phyloP scores from a whole-genome alignment of 2,888 invertebrate genomes.

The Melinopterus prodromus region DNA sequence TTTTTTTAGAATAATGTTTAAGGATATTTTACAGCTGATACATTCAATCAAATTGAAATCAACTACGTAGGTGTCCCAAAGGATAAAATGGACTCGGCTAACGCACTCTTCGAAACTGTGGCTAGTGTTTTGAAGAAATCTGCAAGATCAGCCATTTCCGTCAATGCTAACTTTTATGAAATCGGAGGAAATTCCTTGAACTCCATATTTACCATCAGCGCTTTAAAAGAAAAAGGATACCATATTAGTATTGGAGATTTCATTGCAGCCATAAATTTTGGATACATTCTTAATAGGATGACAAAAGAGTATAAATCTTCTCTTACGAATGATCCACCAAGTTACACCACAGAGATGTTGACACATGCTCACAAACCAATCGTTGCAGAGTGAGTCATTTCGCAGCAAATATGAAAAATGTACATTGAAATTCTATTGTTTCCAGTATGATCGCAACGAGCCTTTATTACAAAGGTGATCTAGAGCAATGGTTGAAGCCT shows the following conservation, averaged over 20 bases:
- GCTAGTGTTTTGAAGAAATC: slow-evolving; percentile 75
- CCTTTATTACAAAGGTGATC: slow-evolving; percentile 85
- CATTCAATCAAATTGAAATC: slow-evolving; percentile 67
- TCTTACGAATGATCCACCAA: slow-evolving; percentile 46
- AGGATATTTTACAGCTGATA: slow-evolving; percentile 58
- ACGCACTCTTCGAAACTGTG: slow-evolving; percentile 77
- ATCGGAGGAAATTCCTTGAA: slow-evolving; percentile 89
- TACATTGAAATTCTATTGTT: slow-evolving; percentile 35
- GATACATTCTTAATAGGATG: slow-evolving; percentile 73
- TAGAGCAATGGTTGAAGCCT: slow-evolving; percentile 81
- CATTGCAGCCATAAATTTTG: slow-evolving; percentile 74
- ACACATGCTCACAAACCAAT: slow-evolving; percentile 70
- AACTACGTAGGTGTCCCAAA: slow-evolving; percentile 72
- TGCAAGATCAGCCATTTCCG: slow-evolving; percentile 67
- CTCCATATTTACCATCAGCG: slow-evolving; percentile 83
- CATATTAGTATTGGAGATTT: slow-evolving; percentile 83
- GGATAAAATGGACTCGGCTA: slow-evolving; percentile 68
- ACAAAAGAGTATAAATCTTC: slow-evolving; percentile 50
- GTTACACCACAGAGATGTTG: slow-evolving; percentile 66
- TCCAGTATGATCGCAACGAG: slow-evolving; percentile 83
- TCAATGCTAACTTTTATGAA: slow-evolving; percentile 80
- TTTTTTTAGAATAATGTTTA: slow-evolving; percentile 33
- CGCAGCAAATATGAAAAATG: too few species aligned
- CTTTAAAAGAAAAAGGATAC: slow-evolving; percentile 79
- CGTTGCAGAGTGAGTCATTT: slow-evolving; percentile 72